These are phyloP conservation scores for Fistularia tabacaria DNA, from an alignment of 2,797 vertebrate species.

Conservation along the genomic window DNA sequence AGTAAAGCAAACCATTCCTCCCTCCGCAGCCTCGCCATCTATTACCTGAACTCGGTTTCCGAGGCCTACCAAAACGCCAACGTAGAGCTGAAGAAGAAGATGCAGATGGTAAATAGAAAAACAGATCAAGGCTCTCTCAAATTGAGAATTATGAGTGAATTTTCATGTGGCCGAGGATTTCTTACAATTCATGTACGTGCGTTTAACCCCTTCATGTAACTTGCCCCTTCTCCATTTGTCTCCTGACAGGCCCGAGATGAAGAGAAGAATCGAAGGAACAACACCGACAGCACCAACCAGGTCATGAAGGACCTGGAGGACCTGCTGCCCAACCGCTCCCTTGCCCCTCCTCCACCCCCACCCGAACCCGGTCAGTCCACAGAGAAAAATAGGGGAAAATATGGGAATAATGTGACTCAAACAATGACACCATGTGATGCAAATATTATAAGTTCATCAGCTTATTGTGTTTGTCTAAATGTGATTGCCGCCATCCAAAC, in stretches of 20 bases:
- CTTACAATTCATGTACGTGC: too few relatives aligned
- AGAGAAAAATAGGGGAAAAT: background rate
- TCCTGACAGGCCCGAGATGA: slow-evolving; percentile 83
- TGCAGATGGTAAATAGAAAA: slow-evolving; percentile 83
- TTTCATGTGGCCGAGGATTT: too few relatives aligned
- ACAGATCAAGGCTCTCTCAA: too few relatives aligned
- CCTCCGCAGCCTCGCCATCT: slow-evolving; percentile 86
- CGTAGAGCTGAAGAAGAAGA: slow-evolving; percentile 93
- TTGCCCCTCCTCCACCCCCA: slow-evolving; percentile 40
- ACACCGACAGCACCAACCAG: slow-evolving; percentile 81
- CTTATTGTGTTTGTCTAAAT: too few relatives aligned
- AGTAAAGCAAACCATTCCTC: slow-evolving; percentile 2
- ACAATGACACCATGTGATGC: too few relatives aligned
- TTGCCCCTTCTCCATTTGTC: background rate
- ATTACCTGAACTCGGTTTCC: slow-evolving; percentile 92
- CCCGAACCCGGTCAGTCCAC: slow-evolving; percentile 54
- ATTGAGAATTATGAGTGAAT: too few relatives aligned
- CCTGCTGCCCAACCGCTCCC: slow-evolving; percentile 68
- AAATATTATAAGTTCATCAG: too few relatives aligned
- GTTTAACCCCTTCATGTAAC: background rate
- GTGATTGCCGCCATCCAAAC: background rate
- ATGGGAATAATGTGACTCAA: too few relatives aligned
- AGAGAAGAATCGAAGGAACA: slow-evolving; percentile 91
- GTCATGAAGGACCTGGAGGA: slow-evolving; percentile 83
- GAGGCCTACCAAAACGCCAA: slow-evolving; percentile 88